A percentile compares a stretch with the other conserved stretches of the same genome.
phyloP scores from a whole-genome alignment of 2,113 vertebrate species.

The Spizaetus ornatus region DNA sequence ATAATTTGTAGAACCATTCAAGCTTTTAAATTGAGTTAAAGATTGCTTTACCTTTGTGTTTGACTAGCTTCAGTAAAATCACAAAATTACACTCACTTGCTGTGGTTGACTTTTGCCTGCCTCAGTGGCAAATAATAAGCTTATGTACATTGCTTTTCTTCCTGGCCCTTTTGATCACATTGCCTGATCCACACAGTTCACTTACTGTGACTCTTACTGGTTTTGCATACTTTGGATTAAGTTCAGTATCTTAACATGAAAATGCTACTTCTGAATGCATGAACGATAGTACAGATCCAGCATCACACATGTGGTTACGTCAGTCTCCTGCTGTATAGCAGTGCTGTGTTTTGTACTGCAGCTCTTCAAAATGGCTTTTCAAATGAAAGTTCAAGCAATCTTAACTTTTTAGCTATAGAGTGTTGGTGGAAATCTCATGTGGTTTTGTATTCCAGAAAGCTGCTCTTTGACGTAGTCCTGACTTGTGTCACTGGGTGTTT shows the following conservation, averaged over 20 bases:
- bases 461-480: background rate
- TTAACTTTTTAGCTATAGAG: background rate
- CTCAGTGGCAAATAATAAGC: background rate
- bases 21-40: background rate
- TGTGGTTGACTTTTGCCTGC: background rate
- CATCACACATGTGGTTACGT: background rate
- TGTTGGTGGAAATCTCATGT: background rate
- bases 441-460: background rate
- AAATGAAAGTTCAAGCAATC: background rate
- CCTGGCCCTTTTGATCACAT: background rate
- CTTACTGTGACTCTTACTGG: background rate
- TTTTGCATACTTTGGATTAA: background rate
- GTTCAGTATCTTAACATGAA: background rate
- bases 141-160: background rate
- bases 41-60: background rate
- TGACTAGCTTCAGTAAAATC: background rate
- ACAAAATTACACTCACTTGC: background rate
- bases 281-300: background rate
- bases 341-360: background rate
- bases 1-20: background rate
- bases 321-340: fast-evolving
- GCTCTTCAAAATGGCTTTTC: background rate
- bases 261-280: background rate
- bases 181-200: background rate
- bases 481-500: background rate